These are phyloP conservation scores for Thalassaphorura encarpata DNA, from an alignment of 1,140 invertebrate species.

Conservation along the genomic window DNA sequence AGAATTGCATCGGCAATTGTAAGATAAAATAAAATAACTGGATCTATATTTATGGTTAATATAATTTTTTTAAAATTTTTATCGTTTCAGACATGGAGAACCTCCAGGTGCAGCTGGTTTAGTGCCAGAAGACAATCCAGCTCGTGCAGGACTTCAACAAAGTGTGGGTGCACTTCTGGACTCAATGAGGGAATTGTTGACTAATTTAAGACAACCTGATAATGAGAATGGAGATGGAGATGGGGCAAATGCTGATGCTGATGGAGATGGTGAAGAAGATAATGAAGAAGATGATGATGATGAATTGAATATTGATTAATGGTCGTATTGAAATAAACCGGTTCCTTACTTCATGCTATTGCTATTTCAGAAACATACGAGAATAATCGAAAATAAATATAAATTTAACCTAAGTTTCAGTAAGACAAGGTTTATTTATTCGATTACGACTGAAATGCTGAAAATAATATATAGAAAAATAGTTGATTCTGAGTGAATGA, in stretches of 20 bases:
- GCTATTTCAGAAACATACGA: too few relatives aligned
- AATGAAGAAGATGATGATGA: too few relatives aligned
- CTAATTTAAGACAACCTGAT: constrained; percentile 39
- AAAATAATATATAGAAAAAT: too few relatives aligned
- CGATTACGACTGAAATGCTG: too few relatives aligned
- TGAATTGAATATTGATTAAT: too few relatives aligned
- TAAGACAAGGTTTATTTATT: too few relatives aligned
- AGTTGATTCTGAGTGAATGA: too few relatives aligned
- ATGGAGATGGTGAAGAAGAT: background rate
- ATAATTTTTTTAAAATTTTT: too few relatives aligned
- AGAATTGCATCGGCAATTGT: background rate
- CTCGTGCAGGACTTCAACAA: constrained; percentile 45
- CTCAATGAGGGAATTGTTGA: constrained; percentile 59
- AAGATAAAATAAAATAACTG: constrained; percentile 3
- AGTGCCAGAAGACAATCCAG: constrained; percentile 5
- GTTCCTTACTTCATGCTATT: too few relatives aligned
- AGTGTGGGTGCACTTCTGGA: constrained; percentile 55
- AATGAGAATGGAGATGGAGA: background rate
- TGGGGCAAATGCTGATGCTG: background rate
- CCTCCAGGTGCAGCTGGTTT: constrained; percentile 14
- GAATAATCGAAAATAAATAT: too few relatives aligned
- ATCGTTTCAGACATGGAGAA: background rate
- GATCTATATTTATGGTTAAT: constrained; percentile 6
- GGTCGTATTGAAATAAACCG: too few relatives aligned
- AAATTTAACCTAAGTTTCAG: too few relatives aligned